phyloP scores from a whole-genome alignment of 2,797 vertebrate genomes.

The Sciurus vulgaris region DNA sequence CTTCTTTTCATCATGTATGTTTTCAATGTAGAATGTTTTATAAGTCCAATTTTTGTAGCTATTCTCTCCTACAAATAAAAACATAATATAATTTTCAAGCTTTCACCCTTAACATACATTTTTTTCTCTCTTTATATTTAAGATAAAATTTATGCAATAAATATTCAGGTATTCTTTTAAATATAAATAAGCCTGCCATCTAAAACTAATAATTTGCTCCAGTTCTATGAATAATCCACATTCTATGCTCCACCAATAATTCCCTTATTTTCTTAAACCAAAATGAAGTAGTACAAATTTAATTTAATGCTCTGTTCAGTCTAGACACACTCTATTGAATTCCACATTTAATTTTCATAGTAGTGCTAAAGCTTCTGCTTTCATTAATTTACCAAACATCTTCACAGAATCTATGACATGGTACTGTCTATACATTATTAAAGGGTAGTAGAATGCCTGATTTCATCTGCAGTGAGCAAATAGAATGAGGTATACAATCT shows the following conservation, averaged over 20 bases:
- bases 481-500: conserved; percentile 2
- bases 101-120: background rate
- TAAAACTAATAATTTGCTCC: conserved; percentile 68
- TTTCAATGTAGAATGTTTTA: background rate
- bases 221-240: conserved; percentile 73
- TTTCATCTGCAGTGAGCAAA: conserved; percentile 74
- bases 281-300: conserved; percentile 81
- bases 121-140: conserved; percentile 14
- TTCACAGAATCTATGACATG: conserved; percentile 77
- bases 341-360: conserved; percentile 79
- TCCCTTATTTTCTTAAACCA: conserved; percentile 79
- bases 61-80: conserved; percentile 4
- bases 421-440: conserved; percentile 67
- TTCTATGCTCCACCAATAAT: conserved; percentile 68
- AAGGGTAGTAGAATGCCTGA: conserved; percentile 62
- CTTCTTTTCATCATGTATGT: background rate
- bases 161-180: conserved; percentile 32
- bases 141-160: conserved; percentile 10
- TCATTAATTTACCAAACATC: conserved; percentile 79
- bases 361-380: conserved; percentile 72
- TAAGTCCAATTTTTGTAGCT: background rate
- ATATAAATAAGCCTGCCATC: conserved; percentile 51
- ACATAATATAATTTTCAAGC: background rate
- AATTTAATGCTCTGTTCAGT: conserved; percentile 80
- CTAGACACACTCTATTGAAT: conserved; percentile 82